Evolutionary conservation across 2,113 vertebrate genomes (phyloP).

Genomic region (Bothrops jararaca): DNA sequence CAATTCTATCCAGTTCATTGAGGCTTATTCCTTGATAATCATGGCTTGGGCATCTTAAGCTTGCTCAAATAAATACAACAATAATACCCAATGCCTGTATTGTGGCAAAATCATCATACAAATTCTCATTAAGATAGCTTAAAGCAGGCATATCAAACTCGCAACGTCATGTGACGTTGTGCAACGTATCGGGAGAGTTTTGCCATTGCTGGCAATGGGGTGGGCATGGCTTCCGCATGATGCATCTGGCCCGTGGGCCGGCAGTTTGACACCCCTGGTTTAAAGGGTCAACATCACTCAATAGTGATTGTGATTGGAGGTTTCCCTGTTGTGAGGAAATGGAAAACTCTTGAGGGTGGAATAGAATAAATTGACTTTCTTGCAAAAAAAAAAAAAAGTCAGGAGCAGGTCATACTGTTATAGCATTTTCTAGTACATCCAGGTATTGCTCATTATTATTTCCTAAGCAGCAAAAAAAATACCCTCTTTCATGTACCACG

Average conservation of each 20-base stretch:
- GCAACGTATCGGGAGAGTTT: too few relatives aligned
- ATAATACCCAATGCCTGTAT: background rate
- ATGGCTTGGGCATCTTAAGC: background rate
- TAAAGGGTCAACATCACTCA: background rate
- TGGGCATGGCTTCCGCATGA: too few relatives aligned
- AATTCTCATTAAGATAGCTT: background rate
- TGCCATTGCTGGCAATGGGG: too few relatives aligned
- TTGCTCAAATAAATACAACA: background rate
- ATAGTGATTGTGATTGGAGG: background rate
- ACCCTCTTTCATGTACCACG: background rate
- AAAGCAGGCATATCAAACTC: too few relatives aligned
- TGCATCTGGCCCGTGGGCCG: too few relatives aligned
- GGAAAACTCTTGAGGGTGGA: background rate
- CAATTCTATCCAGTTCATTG: background rate
- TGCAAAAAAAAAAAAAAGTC: background rate
- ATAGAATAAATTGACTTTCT: background rate
- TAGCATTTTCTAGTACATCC: background rate
- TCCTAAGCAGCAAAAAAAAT: background rate
- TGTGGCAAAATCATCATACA: background rate
- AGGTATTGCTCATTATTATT: background rate
- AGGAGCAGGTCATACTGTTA: background rate
- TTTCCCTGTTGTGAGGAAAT: background rate
- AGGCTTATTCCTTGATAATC: background rate
- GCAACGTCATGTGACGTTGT: too few relatives aligned
- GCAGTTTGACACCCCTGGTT: too few relatives aligned